Percentiles rank a stretch among this genome's conserved stretches.
These are phyloP conservation scores for Brachymystax lenok DNA, from an alignment of 2,797 vertebrate species.

Conservation along the genomic window DNA sequence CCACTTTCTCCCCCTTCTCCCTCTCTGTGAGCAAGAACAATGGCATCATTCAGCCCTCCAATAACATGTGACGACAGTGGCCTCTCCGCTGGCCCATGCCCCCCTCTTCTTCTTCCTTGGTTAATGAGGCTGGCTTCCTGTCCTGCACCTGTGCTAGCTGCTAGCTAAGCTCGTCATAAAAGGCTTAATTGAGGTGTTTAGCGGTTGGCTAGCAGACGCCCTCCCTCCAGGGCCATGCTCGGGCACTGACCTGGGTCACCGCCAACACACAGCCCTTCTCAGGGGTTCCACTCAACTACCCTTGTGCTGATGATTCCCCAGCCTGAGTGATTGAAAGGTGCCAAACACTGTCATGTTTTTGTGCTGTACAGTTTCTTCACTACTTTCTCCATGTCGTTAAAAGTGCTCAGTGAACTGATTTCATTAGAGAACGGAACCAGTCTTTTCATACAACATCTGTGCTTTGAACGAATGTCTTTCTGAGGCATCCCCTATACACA, in stretches of 20 bases:
- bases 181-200: constrained; percentile 30
- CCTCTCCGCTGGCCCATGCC: constrained; percentile 1
- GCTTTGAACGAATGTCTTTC: background rate
- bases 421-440: background rate
- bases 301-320: background rate
- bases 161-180: constrained; percentile 17
- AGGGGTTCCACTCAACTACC: background rate
- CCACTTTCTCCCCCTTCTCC: background rate
- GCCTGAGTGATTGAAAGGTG: background rate
- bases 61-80: constrained; percentile 21
- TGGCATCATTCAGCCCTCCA: constrained; percentile 28
- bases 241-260: constrained; percentile 9
- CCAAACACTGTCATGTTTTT: background rate
- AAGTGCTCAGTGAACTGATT: constrained; percentile 1
- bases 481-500: background rate
- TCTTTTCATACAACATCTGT: background rate
- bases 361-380: background rate
- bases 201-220: constrained; percentile 20
- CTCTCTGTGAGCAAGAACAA: constrained; percentile 20
- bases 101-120: background rate
- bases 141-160: constrained; percentile 27
- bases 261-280: background rate
- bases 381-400: background rate
- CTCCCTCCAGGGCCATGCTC: constrained; percentile 5
- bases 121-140: constrained; percentile 34